Base-by-base conservation (phyloP, 2,888 invertebrate species). In the Papilio gigon region DNA sequence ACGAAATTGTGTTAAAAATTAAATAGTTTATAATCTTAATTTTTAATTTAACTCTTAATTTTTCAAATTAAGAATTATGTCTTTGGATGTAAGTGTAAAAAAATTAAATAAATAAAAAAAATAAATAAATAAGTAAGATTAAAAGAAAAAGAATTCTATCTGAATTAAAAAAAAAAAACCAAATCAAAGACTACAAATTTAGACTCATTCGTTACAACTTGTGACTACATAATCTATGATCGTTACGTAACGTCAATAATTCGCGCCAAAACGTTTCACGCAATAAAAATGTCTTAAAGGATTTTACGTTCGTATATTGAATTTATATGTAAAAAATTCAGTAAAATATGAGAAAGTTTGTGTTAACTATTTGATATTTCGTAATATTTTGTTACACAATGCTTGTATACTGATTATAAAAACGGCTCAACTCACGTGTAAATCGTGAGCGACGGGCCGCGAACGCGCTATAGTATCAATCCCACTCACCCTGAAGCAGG, bases 231-330 rank as follows among this genome's bases (percentile, higher is more conserved):
- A 53, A 53, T 53, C 53, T 53, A 53, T 53, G 53, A 53, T 5
- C n/a, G 50, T 53, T 53, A 25, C 27, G 53, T 53, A 53, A 53
- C 27, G 53, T 27, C 53, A 30, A 30, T 17, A 53, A 53, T 53
- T n/a, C 30, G 53, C 53, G 53, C n/a, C 27, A 53, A 53, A 53
- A 53, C 17, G 27, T 53, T 53, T n/a, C 30, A 2, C 30, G 30
- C 30, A 9, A 53, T 53, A 53, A 53, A 53, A 50, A 50, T 50
- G 25, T 50, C 50, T 25, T 14, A 50, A 30, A 53, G 30, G 30
- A 53, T 53, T 53, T 53, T 8, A 53, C 9, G 9, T 53, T 17
- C 9, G 6, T 53, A 53, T 53, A 17, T 42, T 17, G 53, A 53
- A 53, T 53, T 27, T 53, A n/a, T 30, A 22, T 53, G n/a, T 27